phyloP scores from a whole-genome alignment of 2,113 vertebrate species.

The Entosphenus tridentatus region DNA sequence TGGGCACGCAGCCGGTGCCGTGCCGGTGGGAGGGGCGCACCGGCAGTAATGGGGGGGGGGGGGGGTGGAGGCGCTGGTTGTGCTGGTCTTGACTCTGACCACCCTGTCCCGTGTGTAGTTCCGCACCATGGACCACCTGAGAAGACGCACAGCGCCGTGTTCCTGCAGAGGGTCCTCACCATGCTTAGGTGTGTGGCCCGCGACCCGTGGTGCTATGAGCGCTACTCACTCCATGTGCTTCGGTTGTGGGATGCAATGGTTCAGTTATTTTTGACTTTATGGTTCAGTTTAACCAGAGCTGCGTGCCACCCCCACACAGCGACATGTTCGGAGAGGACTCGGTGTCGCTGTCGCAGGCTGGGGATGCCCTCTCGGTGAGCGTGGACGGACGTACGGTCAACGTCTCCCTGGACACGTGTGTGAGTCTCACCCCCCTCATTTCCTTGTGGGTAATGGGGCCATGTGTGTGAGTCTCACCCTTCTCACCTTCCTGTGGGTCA shows the following conservation, averaged over 20 bases:
- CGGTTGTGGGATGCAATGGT: neutral
- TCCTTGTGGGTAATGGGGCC: neutral
- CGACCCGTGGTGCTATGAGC: neutral
- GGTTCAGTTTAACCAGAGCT: neutral
- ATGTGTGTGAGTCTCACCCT: conserved; percentile 18
- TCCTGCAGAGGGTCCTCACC: too few species aligned
- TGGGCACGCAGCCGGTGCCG: too few species aligned
- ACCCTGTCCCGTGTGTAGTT: too few species aligned
- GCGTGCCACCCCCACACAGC: conserved; percentile 19
- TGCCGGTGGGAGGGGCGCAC: too few species aligned
- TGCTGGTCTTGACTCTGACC: neutral
- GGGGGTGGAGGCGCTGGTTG: neutral
- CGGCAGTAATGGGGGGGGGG: too few species aligned
- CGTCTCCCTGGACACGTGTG: conserved; percentile 41
- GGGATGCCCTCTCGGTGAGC: conserved; percentile 29
- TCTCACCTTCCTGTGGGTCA: too few species aligned
- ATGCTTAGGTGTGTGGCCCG: neutral
- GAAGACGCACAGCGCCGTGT: too few species aligned
- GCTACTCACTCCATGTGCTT: neutral
- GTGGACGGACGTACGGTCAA: conserved; percentile 55
- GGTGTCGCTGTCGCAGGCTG: conserved; percentile 33
- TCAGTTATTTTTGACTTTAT: neutral
- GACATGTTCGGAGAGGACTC: conserved; percentile 87
- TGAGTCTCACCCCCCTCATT: too few species aligned
- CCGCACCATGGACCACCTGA: too few species aligned